Conservation (phyloP, 2,888 invertebrate genomes). For the Merodon equestris region DNA sequence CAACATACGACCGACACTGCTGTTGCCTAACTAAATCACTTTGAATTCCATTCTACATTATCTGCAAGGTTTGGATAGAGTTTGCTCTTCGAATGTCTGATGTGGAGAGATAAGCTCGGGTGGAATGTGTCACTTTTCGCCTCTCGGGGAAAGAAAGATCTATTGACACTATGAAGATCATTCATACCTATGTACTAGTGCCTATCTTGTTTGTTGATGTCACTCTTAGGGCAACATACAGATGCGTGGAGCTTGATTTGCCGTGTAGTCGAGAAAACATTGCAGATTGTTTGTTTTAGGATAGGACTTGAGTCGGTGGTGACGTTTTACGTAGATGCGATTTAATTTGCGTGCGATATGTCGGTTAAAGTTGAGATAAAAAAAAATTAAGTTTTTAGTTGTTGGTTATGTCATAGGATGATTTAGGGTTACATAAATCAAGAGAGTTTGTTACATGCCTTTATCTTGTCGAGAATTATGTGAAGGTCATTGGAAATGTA, state of each 20-base stretch:
- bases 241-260: too few relatives aligned
- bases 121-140: constrained; percentile 47
- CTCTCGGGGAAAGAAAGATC: constrained; percentile 16
- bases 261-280: constrained; percentile 27
- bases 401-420: too few relatives aligned
- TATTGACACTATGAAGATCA: constrained; percentile 16
- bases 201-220: constrained; percentile 40
- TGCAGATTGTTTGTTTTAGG: constrained; percentile 45
- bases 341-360: too few relatives aligned
- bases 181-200: too few relatives aligned
- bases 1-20: not conserved
- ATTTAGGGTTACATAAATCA: too few relatives aligned
- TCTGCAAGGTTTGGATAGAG: constrained; percentile 17
- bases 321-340: too few relatives aligned
- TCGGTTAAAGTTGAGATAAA: too few relatives aligned
- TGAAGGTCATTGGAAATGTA: too few relatives aligned
- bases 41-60: not conserved
- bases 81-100: not conserved
- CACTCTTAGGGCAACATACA: not conserved
- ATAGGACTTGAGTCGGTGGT: constrained; percentile 6
- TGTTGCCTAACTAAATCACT: not conserved
- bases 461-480: too few relatives aligned
- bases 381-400: too few relatives aligned
- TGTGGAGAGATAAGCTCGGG: constrained; percentile 20
- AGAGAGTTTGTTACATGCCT: too few relatives aligned